Percentiles rank a stretch among this genome's conserved stretches.
phyloP scores from a whole-genome alignment of 2,797 vertebrate species.

The Muscicapa striata region DNA sequence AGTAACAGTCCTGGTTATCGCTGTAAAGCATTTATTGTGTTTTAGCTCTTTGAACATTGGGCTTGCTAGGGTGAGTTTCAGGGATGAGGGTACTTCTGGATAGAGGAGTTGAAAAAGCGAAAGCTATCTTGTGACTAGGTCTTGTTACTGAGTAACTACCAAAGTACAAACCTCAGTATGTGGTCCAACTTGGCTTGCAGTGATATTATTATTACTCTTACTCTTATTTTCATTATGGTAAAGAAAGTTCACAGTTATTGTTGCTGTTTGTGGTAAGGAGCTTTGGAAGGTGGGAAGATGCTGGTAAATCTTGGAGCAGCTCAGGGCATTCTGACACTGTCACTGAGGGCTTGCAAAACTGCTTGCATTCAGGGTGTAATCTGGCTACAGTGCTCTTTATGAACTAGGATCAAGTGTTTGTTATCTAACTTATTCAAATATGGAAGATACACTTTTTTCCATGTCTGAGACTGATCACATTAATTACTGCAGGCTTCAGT shows the following conservation, averaged over 20 bases:
- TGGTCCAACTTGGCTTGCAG: fast-evolving
- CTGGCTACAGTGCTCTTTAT: not conserved
- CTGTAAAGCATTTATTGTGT: not conserved
- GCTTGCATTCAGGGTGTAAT: not conserved
- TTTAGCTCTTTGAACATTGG: not conserved
- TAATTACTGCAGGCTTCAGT: not conserved
- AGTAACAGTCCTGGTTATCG: fast-evolving
- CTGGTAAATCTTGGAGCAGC: not conserved
- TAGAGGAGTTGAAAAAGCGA: not conserved
- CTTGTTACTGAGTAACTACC: not conserved
- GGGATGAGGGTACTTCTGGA: not conserved
- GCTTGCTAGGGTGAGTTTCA: fast-evolving
- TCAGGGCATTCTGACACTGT: not conserved
- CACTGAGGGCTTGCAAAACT: not conserved
- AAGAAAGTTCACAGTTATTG: not conserved
- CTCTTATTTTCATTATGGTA: not conserved
- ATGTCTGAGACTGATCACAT: not conserved
- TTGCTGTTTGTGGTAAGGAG: not conserved
- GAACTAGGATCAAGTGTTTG: not conserved
- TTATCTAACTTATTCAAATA: not conserved
- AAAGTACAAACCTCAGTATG: not conserved
- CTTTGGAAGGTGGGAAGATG: not conserved
- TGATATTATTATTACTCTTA: not conserved
- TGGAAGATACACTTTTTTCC: not conserved
- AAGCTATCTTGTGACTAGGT: not conserved